Evolutionary conservation across 2,888 invertebrate species (phyloP).

Genomic region (Xestia sexstrigata): DNA sequence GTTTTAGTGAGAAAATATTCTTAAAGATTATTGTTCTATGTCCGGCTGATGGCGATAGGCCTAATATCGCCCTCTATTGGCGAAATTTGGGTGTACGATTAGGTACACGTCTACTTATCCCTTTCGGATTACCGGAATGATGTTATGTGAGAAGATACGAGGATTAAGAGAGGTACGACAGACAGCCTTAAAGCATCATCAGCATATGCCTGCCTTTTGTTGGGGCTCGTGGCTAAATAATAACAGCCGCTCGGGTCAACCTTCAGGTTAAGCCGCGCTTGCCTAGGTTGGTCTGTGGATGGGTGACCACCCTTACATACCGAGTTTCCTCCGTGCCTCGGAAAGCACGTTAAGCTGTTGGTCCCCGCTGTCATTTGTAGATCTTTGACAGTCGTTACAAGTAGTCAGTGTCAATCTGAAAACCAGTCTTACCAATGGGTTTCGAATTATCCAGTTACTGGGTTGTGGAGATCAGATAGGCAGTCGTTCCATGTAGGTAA

Average conservation of each 20-base stretch:
- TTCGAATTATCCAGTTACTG: background rate
- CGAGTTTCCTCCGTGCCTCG: background rate
- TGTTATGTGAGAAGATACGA: background rate
- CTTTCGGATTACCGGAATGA: background rate
- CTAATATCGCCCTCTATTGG: too few species aligned
- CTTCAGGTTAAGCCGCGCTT: background rate
- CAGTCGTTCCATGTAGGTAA: background rate
- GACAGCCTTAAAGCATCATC: too few species aligned
- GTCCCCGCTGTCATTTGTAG: background rate
- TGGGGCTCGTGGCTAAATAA: too few species aligned
- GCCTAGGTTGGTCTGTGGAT: background rate
- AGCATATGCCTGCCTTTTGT: too few species aligned
- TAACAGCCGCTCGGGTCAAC: background rate
- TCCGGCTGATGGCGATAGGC: background rate
- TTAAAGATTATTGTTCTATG: background rate
- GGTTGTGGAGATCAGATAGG: too few species aligned
- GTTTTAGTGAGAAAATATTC: background rate
- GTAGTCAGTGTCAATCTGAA: background rate
- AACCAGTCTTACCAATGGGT: background rate
- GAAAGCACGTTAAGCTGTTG: background rate
- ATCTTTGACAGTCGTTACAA: background rate
- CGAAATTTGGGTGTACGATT: background rate
- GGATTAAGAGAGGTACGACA: too few species aligned
- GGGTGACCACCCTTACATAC: background rate
- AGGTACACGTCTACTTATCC: background rate